Evolutionary conservation across 1,140 invertebrate species (phyloP), one percentile per base, ranked within the genome.

Genomic region (Spodoptera litura): DNA sequence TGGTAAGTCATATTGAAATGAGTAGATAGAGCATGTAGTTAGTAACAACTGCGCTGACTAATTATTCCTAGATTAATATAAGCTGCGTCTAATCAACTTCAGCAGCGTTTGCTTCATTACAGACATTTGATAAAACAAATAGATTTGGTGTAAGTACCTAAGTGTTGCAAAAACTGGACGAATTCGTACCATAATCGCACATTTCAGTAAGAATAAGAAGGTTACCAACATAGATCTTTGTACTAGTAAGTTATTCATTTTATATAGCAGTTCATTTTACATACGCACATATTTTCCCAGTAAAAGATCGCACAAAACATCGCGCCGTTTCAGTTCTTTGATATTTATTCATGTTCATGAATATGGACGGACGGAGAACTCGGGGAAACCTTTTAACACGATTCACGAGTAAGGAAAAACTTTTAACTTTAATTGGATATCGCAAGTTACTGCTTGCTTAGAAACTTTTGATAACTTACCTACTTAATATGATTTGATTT

Each of bases 391-490:
- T 73, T 68, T 68, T 56, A 73, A 56, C 68, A 15, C 51, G 15
- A 73, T 35, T 72, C 27, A 58, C 38, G 38, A 44, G 6, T 44
- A 53, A 56, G 55, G 13, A 58, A 73, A 58, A 73, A 35, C 51
- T 73, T 20, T 56, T 20, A 59, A 73, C 55, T 73, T 73, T 73
- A 73, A 73, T 73, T 73, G 71, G 71, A 25, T 73, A 35, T 51
- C 55, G 38, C 55, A 27, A 73, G 71, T 59, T 73, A 49, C n/a
- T 12, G 56, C 53, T 73, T 49, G 51, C 38, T 44, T 44, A 44
- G 6, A 6, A 51, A 52, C 61, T 64, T 68, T 68, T 38, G 38
- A n/a, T 15, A 55, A n/a, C 12, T 5, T 62, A 4, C 11, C 20
- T 68, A 68, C 49, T 51, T 25, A 66, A 51, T 80, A 78, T 72